phyloP scores from a whole-genome alignment of 2,113 vertebrate genomes.

The Misgurnus mizolepis region DNA sequence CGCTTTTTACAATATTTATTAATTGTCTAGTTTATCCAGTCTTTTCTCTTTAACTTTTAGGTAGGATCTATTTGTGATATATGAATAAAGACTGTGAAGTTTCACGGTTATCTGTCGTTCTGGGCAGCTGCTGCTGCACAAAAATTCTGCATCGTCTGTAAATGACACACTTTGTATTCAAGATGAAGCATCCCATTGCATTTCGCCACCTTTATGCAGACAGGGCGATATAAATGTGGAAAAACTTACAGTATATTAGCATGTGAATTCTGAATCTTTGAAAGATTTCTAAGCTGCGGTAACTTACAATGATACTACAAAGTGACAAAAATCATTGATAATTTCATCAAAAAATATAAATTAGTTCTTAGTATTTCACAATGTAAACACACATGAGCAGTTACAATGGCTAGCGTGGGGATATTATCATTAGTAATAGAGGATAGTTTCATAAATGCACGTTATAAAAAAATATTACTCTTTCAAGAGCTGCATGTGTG shows the following conservation, averaged over 20 bases:
- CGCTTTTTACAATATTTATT: too few relatives aligned
- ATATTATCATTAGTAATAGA: not conserved
- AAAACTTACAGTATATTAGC: too few relatives aligned
- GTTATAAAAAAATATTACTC: conserved; percentile 1
- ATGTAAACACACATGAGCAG: not conserved
- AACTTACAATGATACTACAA: too few relatives aligned
- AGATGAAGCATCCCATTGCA: not conserved
- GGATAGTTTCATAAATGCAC: not conserved
- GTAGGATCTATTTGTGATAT: not conserved
- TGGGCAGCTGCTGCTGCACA: not conserved
- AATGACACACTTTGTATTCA: not conserved
- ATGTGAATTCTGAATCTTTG: too few relatives aligned
- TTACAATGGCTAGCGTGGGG: not conserved
- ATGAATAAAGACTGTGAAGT: not conserved
- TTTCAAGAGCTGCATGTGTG: not conserved
- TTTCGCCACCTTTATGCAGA: not conserved
- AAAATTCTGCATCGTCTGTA: not conserved
- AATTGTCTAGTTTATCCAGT: too few relatives aligned
- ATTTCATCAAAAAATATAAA: too few relatives aligned
- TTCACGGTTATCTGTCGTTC: not conserved
- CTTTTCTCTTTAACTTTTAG: not conserved
- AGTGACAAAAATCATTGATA: too few relatives aligned
- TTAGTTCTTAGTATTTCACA: too few relatives aligned
- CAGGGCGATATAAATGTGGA: not conserved
- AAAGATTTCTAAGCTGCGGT: too few relatives aligned